phyloP scores from a whole-genome alignment of 2,113 vertebrate species.

The Spizaetus ornatus region DNA sequence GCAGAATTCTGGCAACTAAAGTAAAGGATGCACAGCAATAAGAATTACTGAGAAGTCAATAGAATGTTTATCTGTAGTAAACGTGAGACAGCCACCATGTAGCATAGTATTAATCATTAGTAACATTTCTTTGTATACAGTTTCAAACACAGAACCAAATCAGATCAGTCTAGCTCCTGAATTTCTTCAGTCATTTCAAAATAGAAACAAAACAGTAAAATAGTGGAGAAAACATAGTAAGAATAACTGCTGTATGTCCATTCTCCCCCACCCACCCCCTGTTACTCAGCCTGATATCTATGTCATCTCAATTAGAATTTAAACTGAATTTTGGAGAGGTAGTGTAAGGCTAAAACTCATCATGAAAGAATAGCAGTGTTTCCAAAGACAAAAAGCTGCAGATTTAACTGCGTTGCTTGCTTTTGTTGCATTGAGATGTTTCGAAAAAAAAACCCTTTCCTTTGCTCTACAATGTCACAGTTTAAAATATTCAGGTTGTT shows the following conservation, averaged over 20 bases:
- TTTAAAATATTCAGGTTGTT: slow-evolving; percentile 67
- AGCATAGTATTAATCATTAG: not conserved
- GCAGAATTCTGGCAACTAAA: not conserved
- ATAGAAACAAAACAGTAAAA: not conserved
- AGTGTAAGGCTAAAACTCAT: not conserved
- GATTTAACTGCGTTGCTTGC: not conserved
- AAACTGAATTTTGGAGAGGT: not conserved
- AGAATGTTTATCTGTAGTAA: not conserved
- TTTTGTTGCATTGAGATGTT: not conserved
- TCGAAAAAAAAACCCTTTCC: not conserved
- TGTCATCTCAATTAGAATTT: not conserved
- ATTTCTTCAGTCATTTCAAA: not conserved
- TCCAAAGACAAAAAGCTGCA: not conserved
- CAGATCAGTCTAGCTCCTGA: not conserved
- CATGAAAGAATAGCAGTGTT: not conserved
- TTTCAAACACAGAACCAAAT: not conserved
- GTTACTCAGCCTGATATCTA: not conserved
- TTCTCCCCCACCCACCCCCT: no score
- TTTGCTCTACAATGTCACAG: slow-evolving; percentile 2
- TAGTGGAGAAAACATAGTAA: not conserved
- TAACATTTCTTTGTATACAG: not conserved
- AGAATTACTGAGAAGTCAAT: not conserved
- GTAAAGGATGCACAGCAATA: not conserved
- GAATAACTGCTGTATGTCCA: not conserved
- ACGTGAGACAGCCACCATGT: not conserved